These are phyloP conservation scores for Hippocampus abdominalis DNA, from an alignment of 2,113 vertebrate genomes.

Conservation along the genomic window DNA sequence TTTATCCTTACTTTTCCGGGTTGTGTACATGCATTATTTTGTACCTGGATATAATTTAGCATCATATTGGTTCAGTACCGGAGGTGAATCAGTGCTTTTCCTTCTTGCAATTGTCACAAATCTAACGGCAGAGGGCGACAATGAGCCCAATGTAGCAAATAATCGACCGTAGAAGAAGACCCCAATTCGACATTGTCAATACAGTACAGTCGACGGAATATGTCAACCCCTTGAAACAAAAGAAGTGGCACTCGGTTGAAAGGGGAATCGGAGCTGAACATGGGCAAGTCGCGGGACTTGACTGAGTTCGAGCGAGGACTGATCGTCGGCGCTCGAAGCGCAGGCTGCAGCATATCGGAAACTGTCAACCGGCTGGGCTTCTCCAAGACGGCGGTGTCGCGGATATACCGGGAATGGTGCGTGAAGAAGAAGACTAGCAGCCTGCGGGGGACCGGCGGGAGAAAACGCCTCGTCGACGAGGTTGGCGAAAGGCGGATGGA, in stretches of 20 bases:
- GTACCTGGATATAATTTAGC: too few species aligned
- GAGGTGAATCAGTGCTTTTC: too few species aligned
- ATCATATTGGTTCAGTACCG: too few species aligned
- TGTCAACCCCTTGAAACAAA: background rate
- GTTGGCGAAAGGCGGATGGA: conserved; percentile 24
- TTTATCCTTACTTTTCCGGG: too few species aligned
- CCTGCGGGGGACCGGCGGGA: conserved; percentile 24
- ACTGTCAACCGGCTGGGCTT: conserved; percentile 27
- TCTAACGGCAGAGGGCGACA: background rate
- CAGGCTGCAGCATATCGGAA: conserved; percentile 34
- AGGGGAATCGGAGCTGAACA: background rate
- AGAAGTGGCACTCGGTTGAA: background rate
- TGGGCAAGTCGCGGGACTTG: conserved; percentile 40
- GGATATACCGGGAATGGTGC: conserved; percentile 37
- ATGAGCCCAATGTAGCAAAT: background rate
- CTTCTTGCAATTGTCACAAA: background rate
- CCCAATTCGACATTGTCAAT: background rate
- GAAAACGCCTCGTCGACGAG: conserved; percentile 38
- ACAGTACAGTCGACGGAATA: background rate
- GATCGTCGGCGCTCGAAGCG: conserved; percentile 30
- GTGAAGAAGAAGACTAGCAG: conserved; percentile 33
- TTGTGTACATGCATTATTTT: too few species aligned
- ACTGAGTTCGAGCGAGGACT: conserved; percentile 37
- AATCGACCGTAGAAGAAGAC: background rate
- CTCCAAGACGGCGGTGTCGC: conserved; percentile 31